A percentile compares a stretch with the other conserved stretches of the same genome.
These are phyloP conservation scores for Mya arenaria DNA, from an alignment of 1,140 invertebrate genomes.

Conservation along the genomic window DNA sequence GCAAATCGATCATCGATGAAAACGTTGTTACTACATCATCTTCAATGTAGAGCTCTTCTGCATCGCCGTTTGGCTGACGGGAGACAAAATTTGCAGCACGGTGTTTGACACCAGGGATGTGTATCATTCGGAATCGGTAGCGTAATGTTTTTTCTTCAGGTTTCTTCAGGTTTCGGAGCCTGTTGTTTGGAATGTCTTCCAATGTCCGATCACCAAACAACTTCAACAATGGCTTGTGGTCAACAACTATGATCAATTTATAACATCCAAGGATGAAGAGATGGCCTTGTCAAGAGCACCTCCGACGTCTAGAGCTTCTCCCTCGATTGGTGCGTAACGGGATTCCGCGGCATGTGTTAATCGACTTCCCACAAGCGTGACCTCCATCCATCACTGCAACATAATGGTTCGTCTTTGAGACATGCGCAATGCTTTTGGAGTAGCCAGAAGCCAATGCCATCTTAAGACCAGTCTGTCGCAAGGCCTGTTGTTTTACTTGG, in stretches of 20 bases:
- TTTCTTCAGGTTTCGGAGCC: conserved; percentile 55
- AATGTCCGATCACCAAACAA: conserved; percentile 56
- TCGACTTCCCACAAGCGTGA: conserved; percentile 65
- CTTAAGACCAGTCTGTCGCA: conserved; percentile 65
- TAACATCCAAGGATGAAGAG: conserved; percentile 60
- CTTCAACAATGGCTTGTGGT: conserved; percentile 64
- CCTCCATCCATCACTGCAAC: conserved; percentile 59
- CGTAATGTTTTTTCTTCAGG: conserved; percentile 38
- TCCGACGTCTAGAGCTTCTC: conserved; percentile 66
- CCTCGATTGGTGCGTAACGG: conserved; percentile 64
- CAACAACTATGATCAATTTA: conserved; percentile 60
- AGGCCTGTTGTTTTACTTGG: conserved; percentile 57
- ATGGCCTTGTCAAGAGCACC: conserved; percentile 61
- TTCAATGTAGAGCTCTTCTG: conserved; percentile 6
- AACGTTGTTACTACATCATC: conserved; percentile 12
- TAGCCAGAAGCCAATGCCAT: conserved; percentile 55
- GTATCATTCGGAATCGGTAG: conserved; percentile 53
- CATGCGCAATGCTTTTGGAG: conserved; percentile 67
- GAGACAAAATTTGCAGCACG: conserved; percentile 47
- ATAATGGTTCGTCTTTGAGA: conserved; percentile 33
- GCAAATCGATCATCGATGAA: background rate
- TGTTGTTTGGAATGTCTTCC: conserved; percentile 53
- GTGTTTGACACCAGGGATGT: conserved; percentile 53
- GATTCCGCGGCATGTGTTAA: conserved; percentile 67
- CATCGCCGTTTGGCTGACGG: conserved; percentile 48